These are phyloP conservation scores for Athalia circularis DNA, from an alignment of 2,888 invertebrate species.

Conservation along the genomic window DNA sequence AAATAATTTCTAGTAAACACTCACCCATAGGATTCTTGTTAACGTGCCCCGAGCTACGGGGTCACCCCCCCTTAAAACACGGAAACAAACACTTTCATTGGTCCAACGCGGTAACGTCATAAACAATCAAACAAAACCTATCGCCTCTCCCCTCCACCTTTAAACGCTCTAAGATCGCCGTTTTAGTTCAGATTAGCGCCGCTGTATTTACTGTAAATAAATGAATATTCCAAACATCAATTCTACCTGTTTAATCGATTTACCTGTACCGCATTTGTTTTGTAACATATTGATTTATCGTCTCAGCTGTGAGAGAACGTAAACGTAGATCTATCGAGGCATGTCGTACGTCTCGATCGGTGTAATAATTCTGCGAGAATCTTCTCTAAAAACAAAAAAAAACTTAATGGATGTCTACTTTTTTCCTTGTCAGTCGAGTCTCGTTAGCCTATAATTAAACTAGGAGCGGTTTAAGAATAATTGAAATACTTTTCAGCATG, in stretches of 20 bases:
- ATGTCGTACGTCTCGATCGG: neutral
- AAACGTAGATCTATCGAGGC: no score
- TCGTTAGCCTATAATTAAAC: conserved; percentile 20
- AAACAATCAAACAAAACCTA: conserved; percentile 49
- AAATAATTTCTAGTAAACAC: conserved; percentile 49
- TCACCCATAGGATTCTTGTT: conserved; percentile 49
- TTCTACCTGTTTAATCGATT: conserved; percentile 1
- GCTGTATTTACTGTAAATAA: conserved; percentile 38
- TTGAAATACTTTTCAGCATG: conserved; percentile 29
- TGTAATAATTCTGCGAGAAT: neutral
- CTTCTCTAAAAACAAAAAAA: neutral
- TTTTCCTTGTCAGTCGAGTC: neutral
- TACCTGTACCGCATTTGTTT: neutral
- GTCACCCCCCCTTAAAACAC: conserved; percentile 48
- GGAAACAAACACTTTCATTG: conserved; percentile 49
- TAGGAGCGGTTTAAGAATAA: conserved; percentile 29
- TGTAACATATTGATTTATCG: neutral
- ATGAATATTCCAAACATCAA: conserved; percentile 15
- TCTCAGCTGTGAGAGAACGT: no score
- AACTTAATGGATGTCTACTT: neutral
- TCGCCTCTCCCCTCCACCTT: conserved; percentile 43
- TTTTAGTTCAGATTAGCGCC: conserved; percentile 45
- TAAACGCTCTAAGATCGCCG: conserved; percentile 32
- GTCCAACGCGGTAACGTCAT: conserved; percentile 47
- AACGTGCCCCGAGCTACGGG: conserved; percentile 48